Evolutionary conservation across 2,797 vertebrate species (phyloP), one percentile per base, ranked within the genome.

Genomic region (Acanthurus lineatus): DNA sequence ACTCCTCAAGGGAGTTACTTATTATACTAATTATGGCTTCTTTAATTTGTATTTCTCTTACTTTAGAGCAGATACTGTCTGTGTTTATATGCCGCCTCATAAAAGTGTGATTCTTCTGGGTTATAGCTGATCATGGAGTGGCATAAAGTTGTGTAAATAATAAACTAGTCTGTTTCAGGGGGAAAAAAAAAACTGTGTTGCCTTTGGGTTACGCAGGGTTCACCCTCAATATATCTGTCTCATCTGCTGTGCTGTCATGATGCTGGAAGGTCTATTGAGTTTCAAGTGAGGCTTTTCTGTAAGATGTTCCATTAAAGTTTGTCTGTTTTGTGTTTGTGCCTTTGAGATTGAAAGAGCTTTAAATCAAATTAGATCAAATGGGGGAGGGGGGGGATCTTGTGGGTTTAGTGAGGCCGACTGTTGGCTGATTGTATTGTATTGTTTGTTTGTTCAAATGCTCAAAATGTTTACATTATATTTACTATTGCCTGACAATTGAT

Each of bases 11-110:
- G 76, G 61, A 82, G 60, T 83, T 85, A 77, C 85, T 84, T 81
- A 83, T 83, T 84, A 62, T 73, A 62, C 62, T 58, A 85, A 90
- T 90, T 85, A 88, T 77, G 22, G 59, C 22, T n/a, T 63, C 64
- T 44, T 28, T 78, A 48, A 83, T 82, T 78, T 81, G 47, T 62
- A 51, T 79, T 82, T 80, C 45, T 79, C 9, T 79, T 67, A 25
- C n/a, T 54, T 75, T 52, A 3, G 64, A 68, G 49, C 10, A 47
- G 42, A 59, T 69, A 53, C 20, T 61, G 25, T 68, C 38, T n/a
- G 52, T 61, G 68, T 82, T 76, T 73, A 47, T 42, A 51, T 75
- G 62, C 79, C 76, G 51, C 9, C 20, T 28, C 19, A 44, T 8
- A 65, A 84, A 69, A 60, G 35, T 53, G 22, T 38, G 10, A 56